These are phyloP conservation scores for Pteria penguin DNA, from an alignment of 2,888 invertebrate genomes.

Conservation along the genomic window DNA sequence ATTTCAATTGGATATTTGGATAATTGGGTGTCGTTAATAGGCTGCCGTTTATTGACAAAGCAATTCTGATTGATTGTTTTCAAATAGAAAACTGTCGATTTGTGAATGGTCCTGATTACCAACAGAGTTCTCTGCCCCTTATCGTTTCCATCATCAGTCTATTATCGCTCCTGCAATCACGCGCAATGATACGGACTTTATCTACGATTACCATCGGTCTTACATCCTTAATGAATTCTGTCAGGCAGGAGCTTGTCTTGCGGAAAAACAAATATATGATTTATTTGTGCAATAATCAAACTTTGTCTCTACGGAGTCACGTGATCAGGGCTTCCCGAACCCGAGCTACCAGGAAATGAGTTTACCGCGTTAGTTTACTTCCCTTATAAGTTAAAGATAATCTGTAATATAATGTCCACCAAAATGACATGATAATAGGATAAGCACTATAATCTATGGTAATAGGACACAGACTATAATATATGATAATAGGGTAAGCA, in stretches of 20 bases:
- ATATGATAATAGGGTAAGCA: too few species aligned
- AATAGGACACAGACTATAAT: too few species aligned
- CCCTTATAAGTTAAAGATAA: too few species aligned
- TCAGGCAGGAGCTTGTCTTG: neutral
- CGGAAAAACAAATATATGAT: neutral
- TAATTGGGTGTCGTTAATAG: constrained; percentile 47
- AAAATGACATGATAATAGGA: too few species aligned
- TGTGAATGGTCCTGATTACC: constrained; percentile 43
- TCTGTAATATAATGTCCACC: too few species aligned
- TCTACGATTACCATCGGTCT: neutral
- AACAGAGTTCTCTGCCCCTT: constrained; percentile 35
- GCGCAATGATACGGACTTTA: neutral
- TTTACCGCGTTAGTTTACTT: too few species aligned
- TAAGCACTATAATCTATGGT: too few species aligned
- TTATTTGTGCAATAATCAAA: neutral
- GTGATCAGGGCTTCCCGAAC: neutral
- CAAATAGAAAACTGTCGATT: constrained; percentile 61
- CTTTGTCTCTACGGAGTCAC: neutral
- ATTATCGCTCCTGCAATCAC: constrained; percentile 19
- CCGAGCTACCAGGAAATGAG: neutral
- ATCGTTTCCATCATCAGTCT: constrained; percentile 39
- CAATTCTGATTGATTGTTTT: constrained; percentile 68
- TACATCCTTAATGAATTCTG: neutral
- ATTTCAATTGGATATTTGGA: constrained; percentile 48
- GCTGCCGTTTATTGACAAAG: constrained; percentile 40